Percentiles rank a stretch among this genome's conserved stretches.
Evolutionary conservation across 37 sponge, comb jelly and placozoan genomes (phyloP).

Genomic region (Aplysina aerophoba): DNA sequence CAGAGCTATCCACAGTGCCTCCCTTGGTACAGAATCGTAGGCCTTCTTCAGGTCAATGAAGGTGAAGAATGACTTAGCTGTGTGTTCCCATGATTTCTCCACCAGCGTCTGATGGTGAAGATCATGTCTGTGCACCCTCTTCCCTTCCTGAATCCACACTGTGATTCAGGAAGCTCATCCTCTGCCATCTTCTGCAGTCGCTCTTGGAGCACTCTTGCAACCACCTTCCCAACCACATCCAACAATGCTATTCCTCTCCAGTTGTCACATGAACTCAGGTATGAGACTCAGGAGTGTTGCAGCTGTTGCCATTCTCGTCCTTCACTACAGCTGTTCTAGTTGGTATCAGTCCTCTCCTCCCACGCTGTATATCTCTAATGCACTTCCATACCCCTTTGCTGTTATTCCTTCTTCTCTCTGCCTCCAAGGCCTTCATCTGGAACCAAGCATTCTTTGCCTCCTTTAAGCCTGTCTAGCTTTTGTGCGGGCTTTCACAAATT

Average conservation of each 20-base stretch:
- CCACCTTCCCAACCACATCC: slow-evolving; percentile 21
- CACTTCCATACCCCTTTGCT: slow-evolving; percentile 34
- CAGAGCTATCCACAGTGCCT: too few relatives aligned
- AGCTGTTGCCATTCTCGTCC: slow-evolving; percentile 35
- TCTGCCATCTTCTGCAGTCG: slow-evolving; percentile 18
- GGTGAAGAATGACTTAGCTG: slow-evolving; percentile 9
- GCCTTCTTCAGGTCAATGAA: slow-evolving; percentile 21
- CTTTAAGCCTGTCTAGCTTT: slow-evolving; percentile 17
- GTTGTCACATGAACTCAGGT: slow-evolving; percentile 27
- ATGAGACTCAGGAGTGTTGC: slow-evolving; percentile 6
- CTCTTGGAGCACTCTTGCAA: neutral
- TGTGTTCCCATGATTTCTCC: slow-evolving; percentile 16
- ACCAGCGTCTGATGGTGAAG: slow-evolving; percentile 23
- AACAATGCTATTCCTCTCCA: slow-evolving; percentile 18
- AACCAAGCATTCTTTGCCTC: slow-evolving; percentile 36
- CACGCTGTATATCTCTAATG: slow-evolving; percentile 44
- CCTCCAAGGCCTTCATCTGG: slow-evolving; percentile 42
- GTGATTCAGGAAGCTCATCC: slow-evolving; percentile 13
- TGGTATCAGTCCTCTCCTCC: slow-evolving; percentile 45
- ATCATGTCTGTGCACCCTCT: slow-evolving; percentile 15
- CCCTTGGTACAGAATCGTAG: slow-evolving; percentile 12
- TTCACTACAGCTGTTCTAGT: neutral
- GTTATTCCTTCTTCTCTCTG: slow-evolving; percentile 43
- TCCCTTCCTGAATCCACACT: slow-evolving; percentile 24
- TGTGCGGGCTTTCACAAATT: neutral